phyloP scores from a whole-genome alignment of 2,797 vertebrate species.

The Scomberomorus guttatus region DNA sequence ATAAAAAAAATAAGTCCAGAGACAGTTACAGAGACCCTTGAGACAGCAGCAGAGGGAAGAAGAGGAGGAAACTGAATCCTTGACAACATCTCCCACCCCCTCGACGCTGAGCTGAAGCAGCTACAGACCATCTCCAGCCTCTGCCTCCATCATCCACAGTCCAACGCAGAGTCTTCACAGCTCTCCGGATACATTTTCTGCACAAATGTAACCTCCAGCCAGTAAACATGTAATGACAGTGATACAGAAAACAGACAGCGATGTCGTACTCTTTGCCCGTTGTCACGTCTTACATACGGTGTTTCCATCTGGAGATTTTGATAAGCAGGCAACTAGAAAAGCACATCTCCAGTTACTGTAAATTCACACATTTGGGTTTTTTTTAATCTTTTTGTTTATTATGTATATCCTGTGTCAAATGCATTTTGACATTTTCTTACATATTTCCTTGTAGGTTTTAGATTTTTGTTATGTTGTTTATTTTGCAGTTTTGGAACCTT shows the following conservation, averaged over 20 bases:
- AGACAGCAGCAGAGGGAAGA: constrained; percentile 42
- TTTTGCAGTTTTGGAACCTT: not conserved
- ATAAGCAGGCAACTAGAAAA: constrained; percentile 17
- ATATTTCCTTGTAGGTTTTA: not conserved
- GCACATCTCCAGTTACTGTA: not conserved
- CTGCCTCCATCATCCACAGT: constrained; percentile 37
- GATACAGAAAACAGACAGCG: constrained; percentile 51
- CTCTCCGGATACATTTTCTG: not conserved
- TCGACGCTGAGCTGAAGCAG: constrained; percentile 32
- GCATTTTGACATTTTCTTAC: not conserved
- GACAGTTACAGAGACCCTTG: constrained; percentile 31
- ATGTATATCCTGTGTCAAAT: too few relatives aligned
- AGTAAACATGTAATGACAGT: constrained; percentile 20
- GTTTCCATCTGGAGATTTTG: constrained; percentile 55
- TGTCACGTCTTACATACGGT: constrained; percentile 53
- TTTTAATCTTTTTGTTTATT: not conserved
- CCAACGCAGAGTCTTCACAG: constrained; percentile 25
- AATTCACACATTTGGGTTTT: not conserved
- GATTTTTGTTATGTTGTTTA: not conserved
- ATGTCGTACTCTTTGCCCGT: constrained; percentile 49
- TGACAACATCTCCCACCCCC: constrained; percentile 42
- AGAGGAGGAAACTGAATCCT: constrained; percentile 45
- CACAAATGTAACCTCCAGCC: constrained; percentile 37
- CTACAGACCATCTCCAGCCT: constrained; percentile 30
- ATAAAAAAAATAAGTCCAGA: constrained; percentile 28